Evolutionary conservation across 2,113 vertebrate species (phyloP).

Genomic region (Catharus bicknelli): DNA sequence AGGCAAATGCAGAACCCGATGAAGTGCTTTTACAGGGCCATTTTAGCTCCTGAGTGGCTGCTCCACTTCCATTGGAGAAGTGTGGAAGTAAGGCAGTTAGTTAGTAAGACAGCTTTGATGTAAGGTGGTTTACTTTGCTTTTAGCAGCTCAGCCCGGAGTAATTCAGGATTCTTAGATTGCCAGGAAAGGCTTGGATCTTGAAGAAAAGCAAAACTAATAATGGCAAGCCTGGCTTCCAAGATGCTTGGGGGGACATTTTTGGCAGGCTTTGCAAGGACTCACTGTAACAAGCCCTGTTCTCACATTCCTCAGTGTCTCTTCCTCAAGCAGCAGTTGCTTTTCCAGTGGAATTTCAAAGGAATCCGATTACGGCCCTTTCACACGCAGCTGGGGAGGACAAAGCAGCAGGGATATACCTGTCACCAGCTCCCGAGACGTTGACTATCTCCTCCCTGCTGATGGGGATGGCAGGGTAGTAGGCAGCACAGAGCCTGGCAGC

Average conservation of each 20-base stretch:
- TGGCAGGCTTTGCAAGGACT: neutral
- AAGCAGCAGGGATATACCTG: slow-evolving; percentile 72
- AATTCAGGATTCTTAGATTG: neutral
- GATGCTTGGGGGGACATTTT: neutral
- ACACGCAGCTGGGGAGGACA: neutral
- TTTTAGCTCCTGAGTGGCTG: slow-evolving; percentile 14
- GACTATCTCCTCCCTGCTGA: slow-evolving; percentile 74
- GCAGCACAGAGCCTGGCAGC: slow-evolving; percentile 74
- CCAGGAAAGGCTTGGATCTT: neutral
- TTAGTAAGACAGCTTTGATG: slow-evolving; percentile 5
- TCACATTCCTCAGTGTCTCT: neutral
- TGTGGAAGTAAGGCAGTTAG: neutral
- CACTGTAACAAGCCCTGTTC: neutral
- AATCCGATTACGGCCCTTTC: neutral
- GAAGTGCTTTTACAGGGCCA: neutral
- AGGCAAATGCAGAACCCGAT: neutral
- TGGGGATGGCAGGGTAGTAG: slow-evolving; percentile 80
- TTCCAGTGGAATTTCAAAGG: neutral
- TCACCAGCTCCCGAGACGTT: slow-evolving; percentile 92
- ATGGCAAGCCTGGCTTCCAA: neutral
- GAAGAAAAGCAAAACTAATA: slow-evolving; percentile 11
- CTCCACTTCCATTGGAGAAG: neutral
- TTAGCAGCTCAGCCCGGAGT: neutral
- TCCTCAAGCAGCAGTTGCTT: neutral
- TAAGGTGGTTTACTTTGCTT: slow-evolving; percentile 21